phyloP scores from a whole-genome alignment of 2,797 vertebrate genomes.

The Sternarchorhynchus goeldii region DNA sequence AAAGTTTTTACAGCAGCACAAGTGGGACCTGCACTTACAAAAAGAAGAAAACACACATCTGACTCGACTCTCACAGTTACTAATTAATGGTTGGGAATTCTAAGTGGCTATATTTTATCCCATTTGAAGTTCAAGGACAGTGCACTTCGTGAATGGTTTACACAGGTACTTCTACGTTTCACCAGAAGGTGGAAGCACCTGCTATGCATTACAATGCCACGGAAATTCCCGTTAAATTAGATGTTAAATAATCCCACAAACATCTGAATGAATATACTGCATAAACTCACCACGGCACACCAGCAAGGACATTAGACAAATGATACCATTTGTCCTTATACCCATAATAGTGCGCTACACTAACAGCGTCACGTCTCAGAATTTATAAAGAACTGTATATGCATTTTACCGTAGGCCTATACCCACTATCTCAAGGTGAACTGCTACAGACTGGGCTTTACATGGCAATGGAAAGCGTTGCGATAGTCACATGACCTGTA shows the following conservation, averaged over 20 bases:
- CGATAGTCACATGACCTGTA: conserved; percentile 37
- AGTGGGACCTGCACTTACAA: background rate
- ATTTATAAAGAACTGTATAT: no score
- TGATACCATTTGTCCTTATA: no score
- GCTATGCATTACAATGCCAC: background rate
- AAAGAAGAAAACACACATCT: background rate
- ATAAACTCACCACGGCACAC: no score
- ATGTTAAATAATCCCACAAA: no score
- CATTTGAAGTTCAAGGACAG: conserved; percentile 11
- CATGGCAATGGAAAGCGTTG: background rate
- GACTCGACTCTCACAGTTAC: conserved; percentile 11
- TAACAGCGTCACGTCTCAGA: no score
- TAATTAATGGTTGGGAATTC: conserved; percentile 18
- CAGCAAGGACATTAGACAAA: no score
- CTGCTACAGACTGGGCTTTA: background rate
- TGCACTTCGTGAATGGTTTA: background rate
- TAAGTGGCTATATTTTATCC: background rate
- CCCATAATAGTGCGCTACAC: no score
- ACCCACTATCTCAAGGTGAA: background rate
- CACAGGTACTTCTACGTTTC: background rate
- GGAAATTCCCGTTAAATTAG: background rate
- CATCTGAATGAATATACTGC: no score
- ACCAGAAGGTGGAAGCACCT: conserved; percentile 16
- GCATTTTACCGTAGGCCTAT: no score
- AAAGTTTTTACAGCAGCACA: background rate